Percentiles rank a stretch among this genome's conserved stretches.
These are phyloP conservation scores for Oxygymnocypris stewartii DNA, from an alignment of 2,113 vertebrate species.

Conservation along the genomic window DNA sequence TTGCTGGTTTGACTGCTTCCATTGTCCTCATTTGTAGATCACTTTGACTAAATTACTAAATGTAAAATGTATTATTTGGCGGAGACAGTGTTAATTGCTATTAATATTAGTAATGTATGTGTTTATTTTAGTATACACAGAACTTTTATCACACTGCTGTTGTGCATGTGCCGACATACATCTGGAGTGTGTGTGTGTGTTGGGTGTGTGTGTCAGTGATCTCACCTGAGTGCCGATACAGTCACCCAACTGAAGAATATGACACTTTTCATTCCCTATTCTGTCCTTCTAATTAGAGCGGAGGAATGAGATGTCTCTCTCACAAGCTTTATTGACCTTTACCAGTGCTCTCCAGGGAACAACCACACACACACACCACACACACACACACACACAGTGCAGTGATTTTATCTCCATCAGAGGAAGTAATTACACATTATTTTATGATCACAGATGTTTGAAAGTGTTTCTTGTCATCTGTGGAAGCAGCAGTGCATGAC, in stretches of 20 bases:
- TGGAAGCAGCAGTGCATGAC: conserved; percentile 3
- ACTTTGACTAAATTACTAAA: too few relatives aligned
- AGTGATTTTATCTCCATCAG: conserved; percentile 35
- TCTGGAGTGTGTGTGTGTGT: not conserved
- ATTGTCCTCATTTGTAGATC: too few relatives aligned
- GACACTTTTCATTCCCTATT: conserved; percentile 18
- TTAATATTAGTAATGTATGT: not conserved
- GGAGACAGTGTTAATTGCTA: not conserved
- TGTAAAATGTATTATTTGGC: not conserved
- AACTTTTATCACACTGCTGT: not conserved
- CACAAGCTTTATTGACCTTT: conserved; percentile 64
- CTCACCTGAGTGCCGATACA: conserved; percentile 19
- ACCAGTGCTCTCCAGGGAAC: conserved; percentile 53
- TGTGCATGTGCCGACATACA: not conserved
- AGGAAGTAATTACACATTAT: conserved; percentile 25
- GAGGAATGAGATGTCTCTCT: conserved; percentile 45
- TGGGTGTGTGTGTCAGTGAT: not conserved
- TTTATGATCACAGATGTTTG: conserved; percentile 27
- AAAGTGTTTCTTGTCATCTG: conserved; percentile 21
- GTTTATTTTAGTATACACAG: not conserved
- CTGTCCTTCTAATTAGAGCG: conserved; percentile 43
- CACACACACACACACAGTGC: not conserved
- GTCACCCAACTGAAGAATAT: not conserved
- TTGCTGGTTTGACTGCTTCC: too few relatives aligned
- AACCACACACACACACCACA: conserved; percentile 26